Percentiles rank a stretch among this genome's conserved stretches.
These are phyloP conservation scores for Oreochromis mossambicus DNA, from an alignment of 2,797 vertebrate species.

Conservation along the genomic window DNA sequence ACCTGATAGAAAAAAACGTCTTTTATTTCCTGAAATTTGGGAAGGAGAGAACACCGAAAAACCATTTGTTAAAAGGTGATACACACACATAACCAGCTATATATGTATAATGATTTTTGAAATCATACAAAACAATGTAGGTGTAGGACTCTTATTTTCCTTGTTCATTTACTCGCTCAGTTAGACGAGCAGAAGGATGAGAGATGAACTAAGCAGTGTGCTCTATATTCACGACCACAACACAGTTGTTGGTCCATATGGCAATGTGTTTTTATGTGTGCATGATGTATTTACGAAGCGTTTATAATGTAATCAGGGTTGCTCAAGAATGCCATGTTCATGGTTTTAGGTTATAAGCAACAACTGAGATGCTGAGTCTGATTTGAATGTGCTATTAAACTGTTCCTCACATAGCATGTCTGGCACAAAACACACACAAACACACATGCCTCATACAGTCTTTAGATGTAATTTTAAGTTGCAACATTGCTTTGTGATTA, in stretches of 20 bases:
- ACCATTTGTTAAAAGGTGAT: not conserved
- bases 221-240: not conserved
- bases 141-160: not conserved
- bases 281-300: not conserved
- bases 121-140: not conserved
- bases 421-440: not conserved
- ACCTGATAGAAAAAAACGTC: not conserved
- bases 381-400: not conserved
- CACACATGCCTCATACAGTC: not conserved
- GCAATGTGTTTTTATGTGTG: not conserved
- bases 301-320: conserved; percentile 11
- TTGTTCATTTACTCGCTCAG: not conserved
- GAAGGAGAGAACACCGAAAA: not conserved
- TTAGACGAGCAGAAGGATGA: not conserved
- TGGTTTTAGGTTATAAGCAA: not conserved
- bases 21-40: fast-evolving
- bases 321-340: not conserved
- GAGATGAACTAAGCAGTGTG: not conserved
- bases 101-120: not conserved
- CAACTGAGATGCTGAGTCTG: not conserved
- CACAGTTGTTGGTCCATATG: not conserved
- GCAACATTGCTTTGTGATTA: not conserved
- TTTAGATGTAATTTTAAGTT: not conserved
- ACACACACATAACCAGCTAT: not conserved
- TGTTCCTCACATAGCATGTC: not conserved